Evolutionary conservation across 2,888 invertebrate genomes (phyloP), one percentile per base, ranked within the genome.

Genomic region (Rhynchonema sp.): DNA sequence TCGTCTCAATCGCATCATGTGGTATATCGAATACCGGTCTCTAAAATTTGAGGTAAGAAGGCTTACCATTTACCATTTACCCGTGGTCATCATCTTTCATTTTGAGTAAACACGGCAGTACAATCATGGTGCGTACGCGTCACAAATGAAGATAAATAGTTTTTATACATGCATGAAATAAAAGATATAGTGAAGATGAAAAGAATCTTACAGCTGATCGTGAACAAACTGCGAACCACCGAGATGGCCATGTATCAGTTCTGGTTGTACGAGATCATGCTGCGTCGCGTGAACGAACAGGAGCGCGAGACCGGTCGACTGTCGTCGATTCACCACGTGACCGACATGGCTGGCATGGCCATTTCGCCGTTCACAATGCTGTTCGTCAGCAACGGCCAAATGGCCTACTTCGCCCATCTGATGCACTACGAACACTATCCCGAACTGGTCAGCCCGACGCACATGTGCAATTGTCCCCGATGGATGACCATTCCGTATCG

Each of bases 361-460:
- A 69, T 72, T 58, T 70, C 69, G 61, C 72, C 72, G 26, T 70
- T 70, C 63, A 68, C 70, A 1, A 68, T 70, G 70, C 62, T 71
- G 13, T 70, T 72, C 60, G 68, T 71, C 13, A 65, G 64, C 56
- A 67, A 66, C 60, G 72, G 72, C 56, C 67, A 69, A 0, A 62
- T 72, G 27, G 68, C 68, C 29, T 72, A 72, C 63, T 70, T 70
- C 60, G 66, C 69, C 17, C 68, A 71, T 46, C 63, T 72, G 13
- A 68, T 72, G 62, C 72, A 72, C 58, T 72, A 69, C 61, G 70
- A 72, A 55, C 70, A 72, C 63, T 72, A 70, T 57, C 72, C 72
- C 2, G 38, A 56, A 26, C 38, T 61, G 22, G 28, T 53, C 26
- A 25, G 20, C 6, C 70, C 70, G 20, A 66, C 66, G 17, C 67